Conservation (phyloP, 2,888 invertebrate genomes). For the Caenorhabditis drosophilae region DNA sequence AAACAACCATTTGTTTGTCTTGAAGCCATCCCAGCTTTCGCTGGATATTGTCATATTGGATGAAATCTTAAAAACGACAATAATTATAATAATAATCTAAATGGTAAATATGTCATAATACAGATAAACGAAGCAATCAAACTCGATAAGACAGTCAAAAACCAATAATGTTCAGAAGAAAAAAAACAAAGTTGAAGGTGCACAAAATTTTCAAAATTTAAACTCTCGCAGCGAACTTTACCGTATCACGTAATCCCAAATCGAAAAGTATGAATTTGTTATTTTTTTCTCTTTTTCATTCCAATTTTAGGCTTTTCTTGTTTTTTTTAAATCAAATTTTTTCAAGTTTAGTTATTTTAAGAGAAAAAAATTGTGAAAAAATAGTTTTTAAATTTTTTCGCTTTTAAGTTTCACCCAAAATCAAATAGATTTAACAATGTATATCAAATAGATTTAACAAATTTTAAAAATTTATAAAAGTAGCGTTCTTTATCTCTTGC, state of each 20-base stretch:
- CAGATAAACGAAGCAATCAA: too few species aligned
- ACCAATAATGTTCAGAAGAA: not conserved
- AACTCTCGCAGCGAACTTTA: conserved; percentile 18
- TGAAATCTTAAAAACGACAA: too few species aligned
- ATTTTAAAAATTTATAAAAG: too few species aligned
- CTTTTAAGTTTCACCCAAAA: not conserved
- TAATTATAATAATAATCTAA: too few species aligned
- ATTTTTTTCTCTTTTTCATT: conserved; percentile 5
- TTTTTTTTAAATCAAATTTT: too few species aligned
- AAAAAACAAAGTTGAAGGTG: conserved; percentile 27
- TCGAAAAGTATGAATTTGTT: conserved; percentile 7
- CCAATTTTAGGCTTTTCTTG: not conserved
- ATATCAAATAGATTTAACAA: too few species aligned
- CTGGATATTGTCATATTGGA: conserved; percentile 27
- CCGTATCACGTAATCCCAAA: conserved; percentile 25
- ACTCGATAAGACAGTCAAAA: too few species aligned
- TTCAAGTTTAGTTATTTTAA: not conserved
- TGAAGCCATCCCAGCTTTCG: conserved; percentile 28
- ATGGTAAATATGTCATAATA: too few species aligned
- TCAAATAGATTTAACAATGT: too few species aligned
- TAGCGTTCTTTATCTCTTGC: too few species aligned
- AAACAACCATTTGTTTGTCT: conserved; percentile 38
- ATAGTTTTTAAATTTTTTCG: not conserved
- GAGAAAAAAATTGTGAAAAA: not conserved
- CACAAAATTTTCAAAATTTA: conserved; percentile 11